Evolutionary conservation across 2,797 vertebrate species (phyloP), one percentile per base, ranked within the genome.

Genomic region (Miichthys miiuy): DNA sequence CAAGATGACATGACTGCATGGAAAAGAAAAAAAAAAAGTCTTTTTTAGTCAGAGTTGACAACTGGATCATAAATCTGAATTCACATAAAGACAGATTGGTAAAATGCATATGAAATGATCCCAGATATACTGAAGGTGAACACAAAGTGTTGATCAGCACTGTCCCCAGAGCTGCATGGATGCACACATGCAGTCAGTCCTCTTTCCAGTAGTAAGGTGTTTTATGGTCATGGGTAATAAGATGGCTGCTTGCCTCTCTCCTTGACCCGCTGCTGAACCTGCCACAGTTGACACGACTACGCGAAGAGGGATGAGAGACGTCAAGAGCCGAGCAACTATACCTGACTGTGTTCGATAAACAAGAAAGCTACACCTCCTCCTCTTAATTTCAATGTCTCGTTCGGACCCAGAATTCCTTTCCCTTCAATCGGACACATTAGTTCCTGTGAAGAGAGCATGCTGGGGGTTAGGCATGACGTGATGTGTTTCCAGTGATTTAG

Each of bases 181-280:
- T 87, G 87, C 85, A 68, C 82, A 78, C 79, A 73, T 47, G 12
- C 76, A 69, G 71, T 57, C 71, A 58, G 55, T 69, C 68, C 55
- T 72, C 82, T 72, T 64, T 81, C 71, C 68, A 42, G 67, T 55
- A 66, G 23, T 51, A 47, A 67, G 57, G 73, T 87, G 77, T 81
- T 91, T 91, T 90, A 91, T 89, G 83, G 81, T 82, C 68, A 81
- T 70, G 60, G 55, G 79, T 86, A 88, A 92, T 91, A 84, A 90
- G 76, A 92, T 76, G 85, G 85, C 83, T 77, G 83, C 82, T 74
- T 64, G 79, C 75, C 66, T 83, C 56, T 90, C 80, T 87, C 88
- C 88, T 93, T 92, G 90, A 92, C 92, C 92, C 17, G 14, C 79
- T 73, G 77, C 68, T 91, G 92, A 93, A 93, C 90, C 90, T 88